Percentiles rank a stretch among this genome's conserved stretches.
Evolutionary conservation across 1,140 invertebrate species (phyloP).

Genomic region (Trichoplusia ni): DNA sequence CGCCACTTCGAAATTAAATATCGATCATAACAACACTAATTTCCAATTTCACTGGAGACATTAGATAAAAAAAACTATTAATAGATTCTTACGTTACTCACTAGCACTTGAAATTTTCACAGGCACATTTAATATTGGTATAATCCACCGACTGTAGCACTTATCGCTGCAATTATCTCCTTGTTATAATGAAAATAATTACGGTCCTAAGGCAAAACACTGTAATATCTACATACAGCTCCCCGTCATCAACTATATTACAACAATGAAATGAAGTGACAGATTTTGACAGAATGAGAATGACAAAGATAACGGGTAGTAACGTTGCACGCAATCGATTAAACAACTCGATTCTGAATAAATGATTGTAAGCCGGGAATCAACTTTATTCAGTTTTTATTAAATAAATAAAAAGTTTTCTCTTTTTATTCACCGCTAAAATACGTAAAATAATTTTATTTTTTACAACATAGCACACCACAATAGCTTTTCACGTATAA

Average conservation of each 20-base stretch:
- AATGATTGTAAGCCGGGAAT: too few relatives aligned
- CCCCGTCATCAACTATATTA: conserved; percentile 29
- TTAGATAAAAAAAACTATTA: conserved; percentile 55
- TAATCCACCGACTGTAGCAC: conserved; percentile 22
- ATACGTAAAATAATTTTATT: too few relatives aligned
- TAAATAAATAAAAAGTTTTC: too few relatives aligned
- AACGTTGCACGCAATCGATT: background rate
- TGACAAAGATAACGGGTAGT: conserved; percentile 21
- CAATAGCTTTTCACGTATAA: too few relatives aligned
- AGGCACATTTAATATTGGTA: conserved; percentile 7
- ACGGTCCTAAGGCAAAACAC: conserved; percentile 28
- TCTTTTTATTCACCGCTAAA: too few relatives aligned
- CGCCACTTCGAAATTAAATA: conserved; percentile 54
- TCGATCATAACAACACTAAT: conserved; percentile 56
- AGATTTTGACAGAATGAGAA: conserved; percentile 16
- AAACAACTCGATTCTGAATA: background rate
- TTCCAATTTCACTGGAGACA: conserved; percentile 51
- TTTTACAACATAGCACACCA: too few relatives aligned
- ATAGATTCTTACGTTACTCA: conserved; percentile 49
- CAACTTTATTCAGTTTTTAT: too few relatives aligned
- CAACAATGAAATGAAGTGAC: conserved; percentile 38
- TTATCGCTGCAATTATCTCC: conserved; percentile 38
- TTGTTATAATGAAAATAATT: conserved; percentile 37
- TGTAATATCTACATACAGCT: conserved; percentile 28
- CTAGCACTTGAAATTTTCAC: conserved; percentile 32